These are phyloP conservation scores for Geophilus truncorum DNA, from an alignment of 2,888 invertebrate genomes.

Conservation along the genomic window DNA sequence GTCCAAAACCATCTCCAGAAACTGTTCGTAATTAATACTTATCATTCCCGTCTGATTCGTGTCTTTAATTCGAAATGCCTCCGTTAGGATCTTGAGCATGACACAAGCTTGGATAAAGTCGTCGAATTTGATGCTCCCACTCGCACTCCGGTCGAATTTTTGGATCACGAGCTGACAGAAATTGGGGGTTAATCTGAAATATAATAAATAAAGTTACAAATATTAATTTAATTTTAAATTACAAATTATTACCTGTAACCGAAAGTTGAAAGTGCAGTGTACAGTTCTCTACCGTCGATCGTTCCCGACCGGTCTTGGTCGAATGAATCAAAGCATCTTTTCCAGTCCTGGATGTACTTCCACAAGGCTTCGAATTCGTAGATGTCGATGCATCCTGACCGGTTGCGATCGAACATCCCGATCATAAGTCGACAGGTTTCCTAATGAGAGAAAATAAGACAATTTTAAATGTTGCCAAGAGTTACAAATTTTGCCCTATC, in stretches of 20 bases:
- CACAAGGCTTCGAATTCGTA: constrained; percentile 49
- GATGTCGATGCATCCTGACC: constrained; percentile 48
- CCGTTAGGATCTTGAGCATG: constrained; percentile 48
- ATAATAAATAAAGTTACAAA: background rate
- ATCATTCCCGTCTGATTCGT: constrained; percentile 44
- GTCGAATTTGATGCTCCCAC: constrained; percentile 47
- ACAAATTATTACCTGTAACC: constrained; percentile 47
- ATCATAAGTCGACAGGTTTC: constrained; percentile 50
- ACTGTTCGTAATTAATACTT: constrained; percentile 48
- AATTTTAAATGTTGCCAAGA: too few species aligned
- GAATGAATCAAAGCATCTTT: constrained; percentile 49
- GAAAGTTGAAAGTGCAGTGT: constrained; percentile 47
- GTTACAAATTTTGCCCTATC: too few species aligned
- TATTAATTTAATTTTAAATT: background rate
- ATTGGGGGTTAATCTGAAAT: constrained; percentile 44
- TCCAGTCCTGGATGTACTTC: constrained; percentile 51
- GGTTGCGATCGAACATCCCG: constrained; percentile 49
- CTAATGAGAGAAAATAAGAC: too few species aligned
- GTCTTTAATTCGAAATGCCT: constrained; percentile 47
- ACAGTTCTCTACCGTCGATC: constrained; percentile 47
- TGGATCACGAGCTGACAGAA: constrained; percentile 45
- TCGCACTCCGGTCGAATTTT: constrained; percentile 45
- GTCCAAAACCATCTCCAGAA: constrained; percentile 47
- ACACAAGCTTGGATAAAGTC: constrained; percentile 50
- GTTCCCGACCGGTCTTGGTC: constrained; percentile 49